Evolutionary conservation across 2,888 invertebrate genomes (phyloP).

Genomic region (Hyles lineata): DNA sequence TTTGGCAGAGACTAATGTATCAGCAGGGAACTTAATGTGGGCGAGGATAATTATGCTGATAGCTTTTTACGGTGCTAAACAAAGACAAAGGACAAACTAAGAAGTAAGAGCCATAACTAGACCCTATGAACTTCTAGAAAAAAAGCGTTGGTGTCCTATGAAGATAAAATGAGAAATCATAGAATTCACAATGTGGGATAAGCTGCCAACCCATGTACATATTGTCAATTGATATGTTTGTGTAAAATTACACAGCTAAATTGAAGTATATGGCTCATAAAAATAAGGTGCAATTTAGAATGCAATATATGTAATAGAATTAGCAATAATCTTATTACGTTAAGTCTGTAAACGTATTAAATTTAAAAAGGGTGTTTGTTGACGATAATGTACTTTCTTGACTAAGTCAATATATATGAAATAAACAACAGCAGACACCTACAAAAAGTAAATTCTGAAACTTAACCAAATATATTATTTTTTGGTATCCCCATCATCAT

Average conservation of each 20-base stretch:
- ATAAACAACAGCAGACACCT: neutral
- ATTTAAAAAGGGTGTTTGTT: neutral
- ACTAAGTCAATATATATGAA: neutral
- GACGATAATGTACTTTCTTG: neutral
- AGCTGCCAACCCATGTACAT: too few relatives aligned
- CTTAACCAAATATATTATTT: neutral
- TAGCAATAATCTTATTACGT: neutral
- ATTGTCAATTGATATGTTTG: too few relatives aligned
- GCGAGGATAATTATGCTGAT: neutral
- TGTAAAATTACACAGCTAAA: neutral
- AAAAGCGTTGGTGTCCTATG: too few relatives aligned
- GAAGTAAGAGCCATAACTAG: too few relatives aligned
- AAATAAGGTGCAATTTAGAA: neutral
- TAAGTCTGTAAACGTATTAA: neutral
- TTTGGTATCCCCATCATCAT: too few relatives aligned
- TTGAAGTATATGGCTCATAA: neutral
- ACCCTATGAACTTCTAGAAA: too few relatives aligned
- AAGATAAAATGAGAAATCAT: too few relatives aligned
- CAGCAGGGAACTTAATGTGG: neutral
- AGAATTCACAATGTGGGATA: too few relatives aligned
- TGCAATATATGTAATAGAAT: constrained; percentile 1
- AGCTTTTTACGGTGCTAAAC: too few relatives aligned
- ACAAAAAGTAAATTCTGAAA: too few relatives aligned
- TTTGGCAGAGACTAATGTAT: neutral
- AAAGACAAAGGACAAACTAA: too few relatives aligned